Percentiles rank a stretch among this genome's conserved stretches.
Evolutionary conservation across 2,888 invertebrate species (phyloP).

Genomic region (Suillia variegata): DNA sequence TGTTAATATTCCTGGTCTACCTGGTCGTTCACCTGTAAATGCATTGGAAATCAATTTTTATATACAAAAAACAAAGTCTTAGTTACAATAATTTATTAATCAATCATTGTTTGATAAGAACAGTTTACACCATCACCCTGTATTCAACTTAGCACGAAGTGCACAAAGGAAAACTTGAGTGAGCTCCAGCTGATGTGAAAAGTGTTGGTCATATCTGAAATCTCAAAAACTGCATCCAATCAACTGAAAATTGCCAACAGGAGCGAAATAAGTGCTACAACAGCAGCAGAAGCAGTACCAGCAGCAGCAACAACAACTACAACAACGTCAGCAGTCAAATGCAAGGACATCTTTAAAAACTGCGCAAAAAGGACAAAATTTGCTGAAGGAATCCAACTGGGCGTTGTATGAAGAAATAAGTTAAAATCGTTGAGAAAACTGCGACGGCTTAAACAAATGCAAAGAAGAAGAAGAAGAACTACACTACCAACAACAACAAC

Average conservation of each 20-base stretch:
- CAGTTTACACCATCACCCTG: no score
- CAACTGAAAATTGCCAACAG: constrained; percentile 47
- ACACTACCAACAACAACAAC: constrained; percentile 10
- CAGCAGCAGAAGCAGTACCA: constrained; percentile 1
- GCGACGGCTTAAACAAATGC: not conserved
- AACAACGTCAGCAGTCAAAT: constrained; percentile 13
- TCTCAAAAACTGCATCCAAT: constrained; percentile 49
- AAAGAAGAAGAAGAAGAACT: constrained; percentile 8
- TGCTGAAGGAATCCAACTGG: constrained; percentile 1
- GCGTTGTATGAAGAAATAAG: not conserved
- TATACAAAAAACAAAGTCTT: no score
- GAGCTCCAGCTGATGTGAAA: not conserved
- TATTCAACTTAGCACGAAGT: no score
- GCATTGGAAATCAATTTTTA: no score
- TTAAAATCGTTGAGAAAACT: not conserved
- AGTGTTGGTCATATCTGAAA: constrained; percentile 25
- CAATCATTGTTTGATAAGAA: no score
- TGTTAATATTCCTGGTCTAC: no score
- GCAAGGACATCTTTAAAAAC: not conserved
- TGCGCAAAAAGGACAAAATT: constrained; percentile 9
- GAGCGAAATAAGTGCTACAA: constrained; percentile 36
- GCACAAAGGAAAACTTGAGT: no score
- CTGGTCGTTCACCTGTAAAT: no score
- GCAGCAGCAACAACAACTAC: not conserved
- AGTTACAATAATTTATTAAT: no score